Evolutionary conservation across 1,140 invertebrate species (phyloP).

Genomic region (Drosophila pseudoananassae): DNA sequence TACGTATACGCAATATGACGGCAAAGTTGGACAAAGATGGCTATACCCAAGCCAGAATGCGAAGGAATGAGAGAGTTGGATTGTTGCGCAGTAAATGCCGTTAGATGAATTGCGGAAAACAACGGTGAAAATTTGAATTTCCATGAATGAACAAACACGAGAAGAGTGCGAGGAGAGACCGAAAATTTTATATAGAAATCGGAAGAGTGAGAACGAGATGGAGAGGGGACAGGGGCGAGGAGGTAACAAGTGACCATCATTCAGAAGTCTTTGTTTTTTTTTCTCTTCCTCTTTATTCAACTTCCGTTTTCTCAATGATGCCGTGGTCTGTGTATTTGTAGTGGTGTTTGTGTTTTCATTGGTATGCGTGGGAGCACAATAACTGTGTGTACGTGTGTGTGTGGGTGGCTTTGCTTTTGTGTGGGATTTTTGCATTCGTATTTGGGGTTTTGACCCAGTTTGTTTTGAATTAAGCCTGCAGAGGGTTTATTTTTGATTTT

Average conservation of each 20-base stretch:
- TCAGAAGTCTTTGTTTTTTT: constrained; percentile 33
- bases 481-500: not conserved
- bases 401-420: constrained; percentile 1
- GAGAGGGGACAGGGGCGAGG: not conserved
- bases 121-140: constrained; percentile 68
- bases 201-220: not conserved
- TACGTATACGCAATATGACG: constrained; percentile 53
- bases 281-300: constrained; percentile 1
- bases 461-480: constrained; percentile 6
- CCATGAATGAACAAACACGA: constrained; percentile 51
- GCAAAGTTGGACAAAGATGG: not conserved
- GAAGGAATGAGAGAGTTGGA: constrained; percentile 8
- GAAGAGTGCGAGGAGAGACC: not conserved
- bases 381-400: constrained; percentile 1
- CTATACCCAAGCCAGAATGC: constrained; percentile 4
- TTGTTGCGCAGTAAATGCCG: constrained; percentile 50
- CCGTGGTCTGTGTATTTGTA: too few relatives aligned
- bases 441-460: constrained; percentile 37
- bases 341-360: not conserved
- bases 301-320: constrained; percentile 17
- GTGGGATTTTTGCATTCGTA: constrained; percentile 19
- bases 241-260: constrained; percentile 14
- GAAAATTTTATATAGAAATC: not conserved
- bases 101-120: constrained; percentile 58
- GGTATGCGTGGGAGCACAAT: not conserved